Evolutionary conservation across 2,113 vertebrate genomes (phyloP), one percentile per base, ranked within the genome.

Genomic region (Conger conger): DNA sequence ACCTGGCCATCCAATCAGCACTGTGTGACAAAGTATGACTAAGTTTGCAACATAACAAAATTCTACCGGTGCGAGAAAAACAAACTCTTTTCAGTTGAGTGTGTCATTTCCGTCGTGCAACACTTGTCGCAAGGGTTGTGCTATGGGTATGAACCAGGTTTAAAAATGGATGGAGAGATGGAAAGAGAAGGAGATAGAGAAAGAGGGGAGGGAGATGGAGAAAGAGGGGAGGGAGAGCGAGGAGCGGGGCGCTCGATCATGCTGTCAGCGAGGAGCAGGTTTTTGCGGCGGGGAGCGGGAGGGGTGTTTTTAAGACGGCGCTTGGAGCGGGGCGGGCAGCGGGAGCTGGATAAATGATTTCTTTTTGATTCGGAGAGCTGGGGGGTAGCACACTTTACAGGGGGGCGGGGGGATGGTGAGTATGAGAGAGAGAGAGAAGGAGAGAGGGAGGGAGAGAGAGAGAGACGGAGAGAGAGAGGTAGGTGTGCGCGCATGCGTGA

Each of bases 271-370:
- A 91, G 88, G 83, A 88, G 88, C 87, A 85, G 91, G 82, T 8
- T 89, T 91, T 33, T 40, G 80, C 38, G 38, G 53, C 27, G 20
- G 60, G 40, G 54, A 87, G 88, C 63, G 86, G 83, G 27, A 82
- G 89, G 89, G 91, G 88, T 87, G 86, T 90, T 92, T 91, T 90
- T 91, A 90, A 91, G 76, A 90, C 91, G 90, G 85, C 91, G 88
- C 88, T 91, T 82, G 35, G 77, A 91, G 92, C 90, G 88, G 83
- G 87, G 86, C 86, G 80, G 45, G 50, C 38, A 89, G 88, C 90
- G 92, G 91, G 93, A 93, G 87, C 89, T 84, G 87, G 92, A 93
- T 92, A 90, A 94, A 93, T 91, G 80, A 92, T 88, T 88, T 92
- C 88, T 89, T 90, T 90, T 91, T 91, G 86, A 90, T 91, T 92